phyloP scores from a whole-genome alignment of 2,113 vertebrate genomes.

The Benitochromis conjunctus region DNA sequence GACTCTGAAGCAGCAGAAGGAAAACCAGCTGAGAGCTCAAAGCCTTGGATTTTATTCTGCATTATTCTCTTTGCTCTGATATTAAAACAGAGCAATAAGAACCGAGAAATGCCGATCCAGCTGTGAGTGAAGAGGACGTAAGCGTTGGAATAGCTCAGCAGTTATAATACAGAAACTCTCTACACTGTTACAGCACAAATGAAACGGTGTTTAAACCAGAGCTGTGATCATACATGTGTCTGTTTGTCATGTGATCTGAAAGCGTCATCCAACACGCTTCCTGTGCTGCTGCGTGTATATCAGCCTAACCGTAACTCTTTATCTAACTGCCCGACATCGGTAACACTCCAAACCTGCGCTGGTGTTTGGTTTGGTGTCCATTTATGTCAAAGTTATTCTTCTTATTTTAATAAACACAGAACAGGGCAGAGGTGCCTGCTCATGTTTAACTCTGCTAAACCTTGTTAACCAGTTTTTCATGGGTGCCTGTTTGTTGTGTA shows the following conservation, averaged over 20 bases:
- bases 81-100: neutral
- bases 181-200: neutral
- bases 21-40: neutral
- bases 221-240: neutral
- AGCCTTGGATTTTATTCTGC: neutral
- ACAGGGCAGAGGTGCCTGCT: no score
- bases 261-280: neutral
- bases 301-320: neutral
- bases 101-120: neutral
- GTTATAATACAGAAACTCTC: neutral
- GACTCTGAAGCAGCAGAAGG: neutral
- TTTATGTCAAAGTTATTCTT: neutral
- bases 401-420: no score
- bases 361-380: neutral
- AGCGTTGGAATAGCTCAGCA: neutral
- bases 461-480: no score
- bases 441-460: no score
- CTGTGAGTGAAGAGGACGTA: accelerated
- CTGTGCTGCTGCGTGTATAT: accelerated
- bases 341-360: accelerated
- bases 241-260: neutral
- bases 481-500: no score
- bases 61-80: neutral
- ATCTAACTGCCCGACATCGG: accelerated
- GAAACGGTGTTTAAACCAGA: neutral